Evolutionary conservation across 2,888 invertebrate genomes (phyloP).

Genomic region (Eristalis tenax): DNA sequence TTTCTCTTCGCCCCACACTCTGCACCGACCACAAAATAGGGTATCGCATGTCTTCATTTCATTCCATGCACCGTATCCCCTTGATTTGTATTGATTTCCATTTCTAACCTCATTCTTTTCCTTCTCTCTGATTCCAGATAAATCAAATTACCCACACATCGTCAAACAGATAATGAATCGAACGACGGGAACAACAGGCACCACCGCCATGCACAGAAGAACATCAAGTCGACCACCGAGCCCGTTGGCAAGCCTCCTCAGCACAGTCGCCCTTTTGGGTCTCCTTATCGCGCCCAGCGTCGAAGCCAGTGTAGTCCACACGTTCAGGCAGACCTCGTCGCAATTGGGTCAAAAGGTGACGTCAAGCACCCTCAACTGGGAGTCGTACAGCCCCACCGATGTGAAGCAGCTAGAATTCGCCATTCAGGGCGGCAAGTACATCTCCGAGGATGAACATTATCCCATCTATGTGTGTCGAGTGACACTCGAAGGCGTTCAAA

Average conservation of each 20-base stretch:
- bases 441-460: constrained; percentile 79
- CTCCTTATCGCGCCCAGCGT: constrained; percentile 10
- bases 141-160: background rate
- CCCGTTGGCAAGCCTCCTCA: background rate
- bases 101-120: background rate
- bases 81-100: background rate
- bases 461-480: constrained; percentile 89
- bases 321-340: constrained; percentile 78
- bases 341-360: constrained; percentile 86
- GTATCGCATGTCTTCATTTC: background rate
- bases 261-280: background rate
- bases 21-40: background rate
- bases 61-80: background rate
- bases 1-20: background rate
- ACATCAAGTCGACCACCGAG: background rate
- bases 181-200: background rate
- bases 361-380: constrained; percentile 91
- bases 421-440: constrained; percentile 85
- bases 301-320: constrained; percentile 74
- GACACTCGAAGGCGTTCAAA: constrained; percentile 87
- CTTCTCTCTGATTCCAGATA: background rate
- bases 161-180: background rate
- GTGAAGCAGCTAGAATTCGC: constrained; percentile 84
- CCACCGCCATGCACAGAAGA: background rate
- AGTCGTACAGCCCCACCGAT: constrained; percentile 82